phyloP scores from a whole-genome alignment of 1,140 invertebrate species.

The Tribolium madens region DNA sequence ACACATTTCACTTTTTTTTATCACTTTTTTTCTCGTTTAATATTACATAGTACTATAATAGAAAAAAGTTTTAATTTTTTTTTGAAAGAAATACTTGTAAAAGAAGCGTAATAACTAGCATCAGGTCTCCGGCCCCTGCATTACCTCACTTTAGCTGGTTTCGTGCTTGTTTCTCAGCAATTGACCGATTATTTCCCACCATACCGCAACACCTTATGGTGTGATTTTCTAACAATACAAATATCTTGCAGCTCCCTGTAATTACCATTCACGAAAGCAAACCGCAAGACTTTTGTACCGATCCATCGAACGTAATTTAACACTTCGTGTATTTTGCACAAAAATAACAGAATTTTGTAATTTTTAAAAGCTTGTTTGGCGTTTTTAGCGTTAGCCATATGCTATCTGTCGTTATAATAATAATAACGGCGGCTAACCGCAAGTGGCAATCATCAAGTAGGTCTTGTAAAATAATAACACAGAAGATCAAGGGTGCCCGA shows the following conservation, averaged over 20 bases:
- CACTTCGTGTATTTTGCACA: conserved; percentile 29
- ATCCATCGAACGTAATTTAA: conserved; percentile 25
- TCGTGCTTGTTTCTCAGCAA: conserved; percentile 3
- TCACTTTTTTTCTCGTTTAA: too few species aligned
- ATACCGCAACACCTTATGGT: conserved; percentile 31
- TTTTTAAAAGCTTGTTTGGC: neutral
- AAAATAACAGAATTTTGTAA: conserved; percentile 30
- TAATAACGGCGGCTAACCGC: conserved; percentile 37
- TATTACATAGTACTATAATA: too few species aligned
- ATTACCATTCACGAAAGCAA: conserved; percentile 1
- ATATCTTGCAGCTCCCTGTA: conserved; percentile 2
- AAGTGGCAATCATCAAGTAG: conserved; percentile 30
- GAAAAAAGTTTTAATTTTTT: too few species aligned
- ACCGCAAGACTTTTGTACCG: neutral
- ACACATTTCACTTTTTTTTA: too few species aligned
- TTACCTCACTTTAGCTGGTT: neutral
- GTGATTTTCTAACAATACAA: conserved; percentile 28
- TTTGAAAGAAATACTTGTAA: too few species aligned
- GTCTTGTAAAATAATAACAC: conserved; percentile 31
- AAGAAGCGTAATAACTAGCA: neutral
- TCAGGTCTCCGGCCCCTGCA: neutral
- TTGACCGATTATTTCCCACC: conserved; percentile 29
- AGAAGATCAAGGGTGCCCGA: conserved; percentile 4
- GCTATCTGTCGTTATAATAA: conserved; percentile 21
- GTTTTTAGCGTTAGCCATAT: conserved; percentile 32